These are phyloP conservation scores for Beris chalybata DNA, from an alignment of 2,888 invertebrate genomes.

Conservation along the genomic window DNA sequence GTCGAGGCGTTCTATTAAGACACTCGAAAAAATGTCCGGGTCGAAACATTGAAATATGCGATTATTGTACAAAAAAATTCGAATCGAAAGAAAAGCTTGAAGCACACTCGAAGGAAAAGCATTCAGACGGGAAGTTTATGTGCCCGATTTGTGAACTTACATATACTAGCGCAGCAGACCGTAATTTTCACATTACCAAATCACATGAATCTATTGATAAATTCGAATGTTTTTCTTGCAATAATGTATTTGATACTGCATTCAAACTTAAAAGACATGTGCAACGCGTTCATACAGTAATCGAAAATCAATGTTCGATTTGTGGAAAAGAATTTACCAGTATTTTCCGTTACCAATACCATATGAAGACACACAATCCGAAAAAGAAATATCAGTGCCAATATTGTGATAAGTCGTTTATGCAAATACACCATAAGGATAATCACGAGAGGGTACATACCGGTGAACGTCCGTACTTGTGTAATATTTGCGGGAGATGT, in stretches of 20 bases:
- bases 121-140: background rate
- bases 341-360: slow-evolving; percentile 33
- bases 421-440: slow-evolving; percentile 35
- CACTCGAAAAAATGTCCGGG: too few species aligned
- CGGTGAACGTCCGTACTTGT: slow-evolving; percentile 33
- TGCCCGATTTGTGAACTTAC: slow-evolving; percentile 34
- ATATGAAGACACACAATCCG: slow-evolving; percentile 35
- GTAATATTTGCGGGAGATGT: slow-evolving; percentile 38
- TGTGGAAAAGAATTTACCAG: slow-evolving; percentile 30
- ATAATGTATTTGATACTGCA: slow-evolving; percentile 28
- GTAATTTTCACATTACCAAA: slow-evolving; percentile 32
- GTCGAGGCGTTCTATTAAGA: too few species aligned
- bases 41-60: background rate
- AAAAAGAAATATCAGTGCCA: slow-evolving; percentile 38
- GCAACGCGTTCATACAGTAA: slow-evolving; percentile 16
- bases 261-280: slow-evolving; percentile 27
- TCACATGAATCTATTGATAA: slow-evolving; percentile 14
- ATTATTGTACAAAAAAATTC: background rate
- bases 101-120: background rate
- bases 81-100: background rate
- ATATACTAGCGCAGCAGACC: slow-evolving; percentile 32
- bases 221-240: slow-evolving; percentile 27
- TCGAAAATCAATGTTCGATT: slow-evolving; percentile 22
- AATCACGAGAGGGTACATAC: slow-evolving; percentile 37
- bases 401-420: slow-evolving; percentile 38